These are phyloP conservation scores for Dioctria rufipes DNA, from an alignment of 2,888 invertebrate genomes.

Conservation along the genomic window DNA sequence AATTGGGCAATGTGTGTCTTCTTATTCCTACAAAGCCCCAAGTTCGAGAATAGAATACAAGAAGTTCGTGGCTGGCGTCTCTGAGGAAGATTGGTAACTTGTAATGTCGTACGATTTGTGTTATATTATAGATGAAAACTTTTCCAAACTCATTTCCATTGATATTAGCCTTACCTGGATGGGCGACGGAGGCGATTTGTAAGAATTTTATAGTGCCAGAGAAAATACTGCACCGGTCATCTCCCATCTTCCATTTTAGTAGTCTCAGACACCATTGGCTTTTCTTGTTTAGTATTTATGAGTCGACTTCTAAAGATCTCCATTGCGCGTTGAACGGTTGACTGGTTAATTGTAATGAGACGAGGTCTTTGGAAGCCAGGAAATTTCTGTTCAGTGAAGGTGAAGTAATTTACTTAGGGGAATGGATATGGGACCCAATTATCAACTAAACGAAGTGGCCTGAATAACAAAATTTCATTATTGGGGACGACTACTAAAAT, in stretches of 20 bases:
- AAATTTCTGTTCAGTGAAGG: constrained; percentile 46
- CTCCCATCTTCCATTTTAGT: background rate
- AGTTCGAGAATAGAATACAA: constrained; percentile 19
- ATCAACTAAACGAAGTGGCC: constrained; percentile 47
- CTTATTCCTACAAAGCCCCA: constrained; percentile 37
- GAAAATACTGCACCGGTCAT: background rate
- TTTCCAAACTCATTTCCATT: constrained; percentile 51
- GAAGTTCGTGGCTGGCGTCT: background rate
- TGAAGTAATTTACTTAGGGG: constrained; percentile 53
- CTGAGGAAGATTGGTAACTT: constrained; percentile 47
- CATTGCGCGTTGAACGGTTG: constrained; percentile 52
- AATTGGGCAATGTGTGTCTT: constrained; percentile 59
- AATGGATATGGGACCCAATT: constrained; percentile 53
- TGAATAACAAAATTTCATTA: constrained; percentile 52
- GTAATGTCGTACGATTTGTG: constrained; percentile 43
- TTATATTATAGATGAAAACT: constrained; percentile 25
- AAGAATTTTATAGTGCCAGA: constrained; percentile 3
- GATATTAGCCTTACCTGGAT: constrained; percentile 48
- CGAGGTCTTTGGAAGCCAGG: constrained; percentile 31
- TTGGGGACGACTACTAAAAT: constrained; percentile 47
- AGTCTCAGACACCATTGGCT: constrained; percentile 7
- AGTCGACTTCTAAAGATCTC: constrained; percentile 47
- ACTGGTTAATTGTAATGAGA: constrained; percentile 53
- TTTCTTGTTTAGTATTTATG: constrained; percentile 52
- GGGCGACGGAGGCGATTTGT: background rate